Evolutionary conservation across 2,113 vertebrate species (phyloP).

Genomic region (Columbina picui): DNA sequence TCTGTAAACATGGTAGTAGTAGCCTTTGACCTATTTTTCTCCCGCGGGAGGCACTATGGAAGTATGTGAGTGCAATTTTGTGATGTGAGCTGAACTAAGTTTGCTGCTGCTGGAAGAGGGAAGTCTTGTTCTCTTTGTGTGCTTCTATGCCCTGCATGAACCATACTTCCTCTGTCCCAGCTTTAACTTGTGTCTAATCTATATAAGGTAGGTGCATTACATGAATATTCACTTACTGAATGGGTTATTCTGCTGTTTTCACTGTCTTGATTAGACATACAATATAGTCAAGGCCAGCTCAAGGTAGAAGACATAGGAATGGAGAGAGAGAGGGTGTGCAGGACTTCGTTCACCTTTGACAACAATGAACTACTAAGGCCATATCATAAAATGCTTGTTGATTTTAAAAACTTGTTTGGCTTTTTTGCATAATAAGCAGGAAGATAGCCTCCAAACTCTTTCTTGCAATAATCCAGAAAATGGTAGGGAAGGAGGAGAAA

Average conservation of each 20-base stretch:
- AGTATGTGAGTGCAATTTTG: background rate
- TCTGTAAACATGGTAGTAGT: background rate
- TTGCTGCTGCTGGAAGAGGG: background rate
- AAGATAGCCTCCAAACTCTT: background rate
- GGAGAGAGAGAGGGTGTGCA: background rate
- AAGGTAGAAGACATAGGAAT: background rate
- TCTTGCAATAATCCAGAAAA: background rate
- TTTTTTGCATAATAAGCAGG: background rate
- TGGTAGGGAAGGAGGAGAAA: background rate
- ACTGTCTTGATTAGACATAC: background rate
- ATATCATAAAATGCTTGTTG: background rate
- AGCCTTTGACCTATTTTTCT: background rate
- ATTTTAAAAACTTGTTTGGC: background rate
- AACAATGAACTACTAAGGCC: background rate
- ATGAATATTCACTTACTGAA: background rate
- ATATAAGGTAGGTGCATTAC: background rate
- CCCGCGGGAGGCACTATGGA: background rate
- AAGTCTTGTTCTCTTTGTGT: background rate
- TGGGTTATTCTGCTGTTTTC: background rate
- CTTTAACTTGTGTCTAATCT: background rate
- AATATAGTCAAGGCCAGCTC: background rate
- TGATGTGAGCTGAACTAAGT: background rate
- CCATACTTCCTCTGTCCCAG: background rate
- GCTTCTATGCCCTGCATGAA: background rate
- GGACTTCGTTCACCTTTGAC: background rate